These are phyloP conservation scores for Bellardia pandia DNA, from an alignment of 2,888 invertebrate species.

Conservation along the genomic window DNA sequence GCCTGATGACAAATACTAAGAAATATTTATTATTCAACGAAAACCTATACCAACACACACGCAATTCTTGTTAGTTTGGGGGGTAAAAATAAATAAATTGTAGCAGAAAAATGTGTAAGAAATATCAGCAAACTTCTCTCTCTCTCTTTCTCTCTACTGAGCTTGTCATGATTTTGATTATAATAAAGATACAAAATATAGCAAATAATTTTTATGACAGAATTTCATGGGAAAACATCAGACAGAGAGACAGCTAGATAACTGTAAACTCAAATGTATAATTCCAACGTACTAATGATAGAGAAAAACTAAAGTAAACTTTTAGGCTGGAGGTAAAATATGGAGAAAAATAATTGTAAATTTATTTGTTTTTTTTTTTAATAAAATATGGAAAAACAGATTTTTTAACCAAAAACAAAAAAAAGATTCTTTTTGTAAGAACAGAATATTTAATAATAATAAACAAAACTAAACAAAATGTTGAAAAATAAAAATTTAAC, in stretches of 20 bases:
- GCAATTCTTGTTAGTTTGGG: not conserved
- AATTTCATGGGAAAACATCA: conserved; percentile 3
- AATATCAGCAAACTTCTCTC: conserved; percentile 29
- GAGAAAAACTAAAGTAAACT: conserved; percentile 36
- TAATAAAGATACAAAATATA: conserved; percentile 8
- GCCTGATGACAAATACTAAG: conserved; percentile 38
- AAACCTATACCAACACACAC: not conserved
- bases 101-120: conserved; percentile 4
- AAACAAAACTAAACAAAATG: no score
- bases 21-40: conserved; percentile 18
- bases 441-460: no score
- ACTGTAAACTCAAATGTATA: conserved; percentile 3
- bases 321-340: conserved; percentile 2
- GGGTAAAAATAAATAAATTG: not conserved
- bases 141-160: not conserved
- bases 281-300: not conserved
- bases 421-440: no score
- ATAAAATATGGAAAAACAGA: no score
- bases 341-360: not conserved
- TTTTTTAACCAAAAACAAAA: no score
- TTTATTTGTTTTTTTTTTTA: not conserved
- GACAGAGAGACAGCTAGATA: not conserved
- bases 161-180: conserved; percentile 57
- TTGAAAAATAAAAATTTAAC: no score
- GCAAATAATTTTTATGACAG: conserved; percentile 41